Percentiles rank a stretch among this genome's conserved stretches.
Conservation (phyloP, 2,888 invertebrate genomes). For the Nomada fabriciana region DNA sequence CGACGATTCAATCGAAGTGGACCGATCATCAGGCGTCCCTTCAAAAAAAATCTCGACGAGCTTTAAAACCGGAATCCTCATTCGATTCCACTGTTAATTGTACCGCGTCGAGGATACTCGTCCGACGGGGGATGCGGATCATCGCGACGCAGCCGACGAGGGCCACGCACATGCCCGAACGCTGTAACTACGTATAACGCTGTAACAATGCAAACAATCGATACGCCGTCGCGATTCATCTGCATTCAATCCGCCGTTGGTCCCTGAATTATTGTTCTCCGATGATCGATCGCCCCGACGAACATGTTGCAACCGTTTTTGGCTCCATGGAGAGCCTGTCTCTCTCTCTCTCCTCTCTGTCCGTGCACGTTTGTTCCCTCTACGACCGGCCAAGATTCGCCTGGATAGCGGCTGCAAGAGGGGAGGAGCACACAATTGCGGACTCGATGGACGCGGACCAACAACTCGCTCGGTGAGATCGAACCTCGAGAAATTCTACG, state of each 20-base stretch:
- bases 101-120: slow-evolving; percentile 19
- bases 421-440: slow-evolving; percentile 52
- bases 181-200: slow-evolving; percentile 14
- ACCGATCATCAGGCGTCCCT: slow-evolving; percentile 11
- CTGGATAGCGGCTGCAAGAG: slow-evolving; percentile 8
- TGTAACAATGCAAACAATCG: slow-evolving; percentile 57
- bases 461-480: slow-evolving; percentile 59
- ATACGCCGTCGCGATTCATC: slow-evolving; percentile 42
- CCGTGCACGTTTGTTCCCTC: background rate
- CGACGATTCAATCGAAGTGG: background rate
- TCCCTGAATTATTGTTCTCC: slow-evolving; percentile 50
- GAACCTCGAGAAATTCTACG: slow-evolving; percentile 61
- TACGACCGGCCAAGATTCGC: slow-evolving; percentile 52
- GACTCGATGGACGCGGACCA: slow-evolving; percentile 44
- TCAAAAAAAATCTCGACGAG: slow-evolving; percentile 1
- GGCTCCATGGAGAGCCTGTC: background rate
- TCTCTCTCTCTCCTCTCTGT: slow-evolving; percentile 1
- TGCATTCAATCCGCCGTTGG: slow-evolving; percentile 36
- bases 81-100: slow-evolving; percentile 30
- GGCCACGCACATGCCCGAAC: slow-evolving; percentile 4
- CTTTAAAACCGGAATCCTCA: background rate
- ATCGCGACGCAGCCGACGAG: slow-evolving; percentile 27
- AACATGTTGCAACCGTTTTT: slow-evolving; percentile 43
- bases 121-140: slow-evolving; percentile 29
- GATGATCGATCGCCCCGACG: slow-evolving; percentile 47